Percentiles rank a stretch among this genome's conserved stretches.
phyloP scores from a whole-genome alignment of 1,140 invertebrate genomes.

The Aphaenogaster floridana region DNA sequence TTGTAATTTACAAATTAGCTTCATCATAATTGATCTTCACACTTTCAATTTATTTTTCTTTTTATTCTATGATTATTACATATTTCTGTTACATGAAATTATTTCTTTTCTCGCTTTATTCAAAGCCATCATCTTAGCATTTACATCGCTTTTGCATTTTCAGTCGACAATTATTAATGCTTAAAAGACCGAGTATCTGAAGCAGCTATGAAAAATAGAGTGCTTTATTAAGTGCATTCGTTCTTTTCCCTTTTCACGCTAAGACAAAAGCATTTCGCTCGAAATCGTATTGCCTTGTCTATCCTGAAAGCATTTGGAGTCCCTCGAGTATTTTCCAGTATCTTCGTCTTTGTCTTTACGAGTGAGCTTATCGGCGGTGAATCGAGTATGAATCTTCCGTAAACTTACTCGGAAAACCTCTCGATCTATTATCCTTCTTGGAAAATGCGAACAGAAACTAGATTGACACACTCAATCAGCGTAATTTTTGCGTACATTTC shows the following conservation, averaged over 20 bases:
- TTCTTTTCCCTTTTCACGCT: constrained; percentile 27
- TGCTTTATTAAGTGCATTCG: constrained; percentile 49
- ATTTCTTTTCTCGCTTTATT: constrained; percentile 4
- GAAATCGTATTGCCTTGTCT: constrained; percentile 58
- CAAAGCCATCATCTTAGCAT: constrained; percentile 11
- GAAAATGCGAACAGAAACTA: constrained; percentile 49
- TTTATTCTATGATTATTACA: neutral
- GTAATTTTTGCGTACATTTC: constrained; percentile 17
- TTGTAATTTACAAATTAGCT: neutral
- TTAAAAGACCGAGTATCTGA: constrained; percentile 26
- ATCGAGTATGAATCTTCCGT: constrained; percentile 66
- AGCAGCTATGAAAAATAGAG: constrained; percentile 33
- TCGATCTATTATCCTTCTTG: constrained; percentile 48
- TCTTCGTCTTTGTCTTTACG: constrained; percentile 59
- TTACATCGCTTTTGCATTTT: constrained; percentile 31
- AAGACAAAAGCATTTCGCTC: constrained; percentile 44
- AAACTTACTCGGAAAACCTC: constrained; percentile 53
- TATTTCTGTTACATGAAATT: neutral
- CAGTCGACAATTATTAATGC: constrained; percentile 50
- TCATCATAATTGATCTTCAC: neutral
- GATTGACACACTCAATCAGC: constrained; percentile 20
- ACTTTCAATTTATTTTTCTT: neutral
- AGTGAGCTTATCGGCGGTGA: constrained; percentile 59
- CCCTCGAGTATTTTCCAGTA: constrained; percentile 51
- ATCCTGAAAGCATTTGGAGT: constrained; percentile 54